Conservation (phyloP, 2,797 vertebrate genomes). For the Stomatorhinus walkeri region DNA sequence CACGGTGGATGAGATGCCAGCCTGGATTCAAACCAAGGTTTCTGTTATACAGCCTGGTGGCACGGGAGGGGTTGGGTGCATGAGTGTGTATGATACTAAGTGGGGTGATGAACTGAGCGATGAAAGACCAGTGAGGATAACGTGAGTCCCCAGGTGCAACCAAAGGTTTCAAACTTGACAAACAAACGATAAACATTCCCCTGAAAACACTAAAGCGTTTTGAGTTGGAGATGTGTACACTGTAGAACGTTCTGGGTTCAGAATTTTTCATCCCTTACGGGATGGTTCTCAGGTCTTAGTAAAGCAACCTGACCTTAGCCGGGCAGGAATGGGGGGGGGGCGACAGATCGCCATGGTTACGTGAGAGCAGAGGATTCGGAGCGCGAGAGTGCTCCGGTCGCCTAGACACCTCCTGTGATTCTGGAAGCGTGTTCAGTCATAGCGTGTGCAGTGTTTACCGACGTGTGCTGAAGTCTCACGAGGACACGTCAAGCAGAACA, state of each 20-base stretch:
- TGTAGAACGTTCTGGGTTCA: background rate
- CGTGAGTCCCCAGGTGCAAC: background rate
- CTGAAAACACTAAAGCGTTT: background rate
- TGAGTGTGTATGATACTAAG: background rate
- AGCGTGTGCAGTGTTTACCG: background rate
- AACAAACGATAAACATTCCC: background rate
- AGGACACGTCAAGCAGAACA: background rate
- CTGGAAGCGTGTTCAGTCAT: background rate
- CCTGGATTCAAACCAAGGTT: background rate
- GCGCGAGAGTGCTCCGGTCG: background rate
- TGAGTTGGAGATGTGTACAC: background rate
- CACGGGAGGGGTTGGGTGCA: background rate
- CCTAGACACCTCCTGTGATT: no score
- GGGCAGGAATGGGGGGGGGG: background rate
- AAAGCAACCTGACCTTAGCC: background rate
- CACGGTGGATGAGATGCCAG: background rate
- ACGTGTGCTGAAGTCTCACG: background rate
- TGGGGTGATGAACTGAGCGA: background rate
- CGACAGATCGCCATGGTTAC: background rate
- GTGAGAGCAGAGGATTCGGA: background rate
- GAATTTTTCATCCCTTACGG: background rate
- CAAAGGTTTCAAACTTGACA: background rate
- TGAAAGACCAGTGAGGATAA: background rate
- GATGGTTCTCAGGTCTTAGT: background rate
- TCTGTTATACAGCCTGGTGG: background rate